Percentiles rank a stretch among this genome's conserved stretches.
Evolutionary conservation across 2,888 invertebrate genomes (phyloP).

Genomic region (Tenodera sinensis): DNA sequence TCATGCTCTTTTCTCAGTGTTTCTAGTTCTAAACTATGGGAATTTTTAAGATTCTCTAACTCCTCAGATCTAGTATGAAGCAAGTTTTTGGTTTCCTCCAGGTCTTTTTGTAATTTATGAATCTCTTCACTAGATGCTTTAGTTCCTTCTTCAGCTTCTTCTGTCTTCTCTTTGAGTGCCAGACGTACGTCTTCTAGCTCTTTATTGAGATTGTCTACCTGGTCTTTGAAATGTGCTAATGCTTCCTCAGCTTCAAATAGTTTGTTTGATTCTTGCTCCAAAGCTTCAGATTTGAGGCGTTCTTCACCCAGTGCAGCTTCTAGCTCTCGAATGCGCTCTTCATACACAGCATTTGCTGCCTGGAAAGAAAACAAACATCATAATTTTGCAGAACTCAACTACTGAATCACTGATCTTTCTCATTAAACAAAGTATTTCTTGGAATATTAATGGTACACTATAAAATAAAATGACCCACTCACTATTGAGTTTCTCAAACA

Average conservation of each 20-base stretch:
- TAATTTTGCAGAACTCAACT: background rate
- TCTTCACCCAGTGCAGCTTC: conserved; percentile 48
- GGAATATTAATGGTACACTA: no score
- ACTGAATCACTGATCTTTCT: background rate
- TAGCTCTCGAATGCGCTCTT: conserved; percentile 50
- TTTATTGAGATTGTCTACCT: conserved; percentile 53
- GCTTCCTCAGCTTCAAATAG: conserved; percentile 64
- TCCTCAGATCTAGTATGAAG: conserved; percentile 53
- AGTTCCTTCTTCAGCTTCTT: conserved; percentile 25
- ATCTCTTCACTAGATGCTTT: conserved; percentile 21
- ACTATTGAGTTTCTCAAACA: no score
- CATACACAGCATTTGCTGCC: conserved; percentile 49
- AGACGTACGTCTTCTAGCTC: conserved; percentile 47
- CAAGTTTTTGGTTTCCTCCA: conserved; percentile 30
- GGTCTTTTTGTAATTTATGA: conserved; percentile 14
- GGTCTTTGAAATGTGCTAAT: conserved; percentile 40
- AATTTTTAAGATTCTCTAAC: conserved; percentile 51
- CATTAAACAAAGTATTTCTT: background rate
- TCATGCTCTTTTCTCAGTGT: conserved; percentile 22
- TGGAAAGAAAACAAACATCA: conserved; percentile 34
- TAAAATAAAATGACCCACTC: no score
- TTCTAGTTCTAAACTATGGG: conserved; percentile 49
- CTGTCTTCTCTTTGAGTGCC: conserved; percentile 26
- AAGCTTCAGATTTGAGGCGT: conserved; percentile 46
- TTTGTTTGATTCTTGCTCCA: conserved; percentile 54